Base-by-base conservation (phyloP, 1,140 invertebrate genomes). In the Ruditapes philippinarum region DNA sequence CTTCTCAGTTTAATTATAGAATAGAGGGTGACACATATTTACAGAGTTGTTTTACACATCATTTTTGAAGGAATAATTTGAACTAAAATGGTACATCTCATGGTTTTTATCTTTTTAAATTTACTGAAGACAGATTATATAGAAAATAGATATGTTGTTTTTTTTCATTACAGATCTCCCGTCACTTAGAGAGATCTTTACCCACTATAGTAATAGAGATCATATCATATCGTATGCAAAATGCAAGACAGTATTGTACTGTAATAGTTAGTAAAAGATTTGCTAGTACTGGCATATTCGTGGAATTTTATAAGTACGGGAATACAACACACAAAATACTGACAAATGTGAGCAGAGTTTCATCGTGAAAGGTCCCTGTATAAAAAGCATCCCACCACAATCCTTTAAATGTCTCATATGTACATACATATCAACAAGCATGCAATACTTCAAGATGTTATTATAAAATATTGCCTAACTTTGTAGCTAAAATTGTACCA, bases 1-100 rank as follows among this genome's bases (percentile, higher is more conserved):
- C n/a, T n/a, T n/a, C n/a, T 7, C 28, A 28, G 38, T 40, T 40
- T 70, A 38, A 38, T 28, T 38, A 1, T 49, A 22, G 11, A 38
- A 74, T 49, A 51, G 49, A 28, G 42, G 31, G 9, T 12, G 4
- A 54, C 74, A 22, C 74, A 78, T 28, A 54, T 38, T 38, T 17
- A 54, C 74, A 78, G 74, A 78, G 74, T 78, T 78, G 74, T 17
- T 33, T n/a, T n/a, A n/a, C n/a, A n/a, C n/a, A n/a, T n/a, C n/a
- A n/a, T n/a, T 22, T 51, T 54, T 7, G 4, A 54, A 25, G 5
- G 0, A 25, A 28, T 25, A 62, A 62, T 11, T 57, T 11, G 51
- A 57, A 7, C 9, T 62, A 25, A 7, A 62, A 28, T 65, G 14
- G 17, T 51, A 28, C 74, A 78, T 78, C 74, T 78, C 74, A 78